Evolutionary conservation across 2,797 vertebrate species (phyloP).

Genomic region (Melanotaenia parkinsoni): DNA sequence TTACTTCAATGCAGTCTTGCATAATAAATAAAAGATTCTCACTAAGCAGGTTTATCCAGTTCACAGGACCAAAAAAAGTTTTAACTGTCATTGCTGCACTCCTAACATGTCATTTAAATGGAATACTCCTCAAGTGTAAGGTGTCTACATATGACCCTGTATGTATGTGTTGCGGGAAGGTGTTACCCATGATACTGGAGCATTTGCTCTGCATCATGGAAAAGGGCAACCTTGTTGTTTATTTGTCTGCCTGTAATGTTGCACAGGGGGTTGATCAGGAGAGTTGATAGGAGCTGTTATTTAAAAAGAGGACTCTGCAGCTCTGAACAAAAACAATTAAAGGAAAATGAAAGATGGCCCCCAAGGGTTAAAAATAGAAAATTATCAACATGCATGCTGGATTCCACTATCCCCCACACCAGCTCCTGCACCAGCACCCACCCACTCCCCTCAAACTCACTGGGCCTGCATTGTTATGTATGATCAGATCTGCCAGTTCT

Average conservation of each 20-base stretch:
- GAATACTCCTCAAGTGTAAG: constrained; percentile 1
- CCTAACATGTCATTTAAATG: constrained; percentile 22
- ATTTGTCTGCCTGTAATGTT: constrained; percentile 80
- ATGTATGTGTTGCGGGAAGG: constrained; percentile 34
- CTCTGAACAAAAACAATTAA: constrained; percentile 89
- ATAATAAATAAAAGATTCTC: constrained; percentile 33
- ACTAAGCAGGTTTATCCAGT: constrained; percentile 76
- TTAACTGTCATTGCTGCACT: constrained; percentile 4
- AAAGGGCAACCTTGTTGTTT: constrained; percentile 85
- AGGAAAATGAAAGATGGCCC: constrained; percentile 88
- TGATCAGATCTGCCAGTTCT: constrained; percentile 99
- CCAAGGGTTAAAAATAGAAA: constrained; percentile 90
- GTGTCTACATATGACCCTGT: background rate
- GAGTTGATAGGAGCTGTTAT: constrained; percentile 85
- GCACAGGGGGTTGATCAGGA: constrained; percentile 83
- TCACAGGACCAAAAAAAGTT: constrained; percentile 62
- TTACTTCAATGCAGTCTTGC: constrained; percentile 66
- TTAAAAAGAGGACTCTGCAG: constrained; percentile 87
- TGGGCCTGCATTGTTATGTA: constrained; percentile 97
- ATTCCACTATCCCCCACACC: constrained; percentile 76
- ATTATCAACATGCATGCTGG: constrained; percentile 88
- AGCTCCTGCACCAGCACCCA: constrained; percentile 64
- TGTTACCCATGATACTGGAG: constrained; percentile 67
- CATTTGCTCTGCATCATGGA: constrained; percentile 66
- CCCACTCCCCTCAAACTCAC: constrained; percentile 88